phyloP scores from a whole-genome alignment of 1,140 invertebrate species.

The Amphibalanus amphitrite region DNA sequence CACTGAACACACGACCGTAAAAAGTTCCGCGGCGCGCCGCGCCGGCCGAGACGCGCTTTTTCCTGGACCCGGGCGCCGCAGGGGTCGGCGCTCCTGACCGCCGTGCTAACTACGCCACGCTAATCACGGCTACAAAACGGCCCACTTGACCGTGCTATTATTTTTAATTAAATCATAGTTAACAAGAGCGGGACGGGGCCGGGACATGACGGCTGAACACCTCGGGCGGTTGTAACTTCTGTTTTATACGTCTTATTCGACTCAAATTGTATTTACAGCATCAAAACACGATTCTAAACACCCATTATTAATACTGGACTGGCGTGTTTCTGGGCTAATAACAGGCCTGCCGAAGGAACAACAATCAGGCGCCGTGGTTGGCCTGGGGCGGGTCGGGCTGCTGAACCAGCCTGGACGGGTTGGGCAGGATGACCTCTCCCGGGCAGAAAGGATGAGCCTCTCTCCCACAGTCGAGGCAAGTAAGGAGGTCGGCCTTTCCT shows the following conservation, averaged over 20 bases:
- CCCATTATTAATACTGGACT: neutral
- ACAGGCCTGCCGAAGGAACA: neutral
- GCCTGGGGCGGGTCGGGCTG: neutral
- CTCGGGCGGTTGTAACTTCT: neutral
- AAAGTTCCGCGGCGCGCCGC: neutral
- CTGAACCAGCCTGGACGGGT: too few relatives aligned
- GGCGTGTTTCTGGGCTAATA: neutral
- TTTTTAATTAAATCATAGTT: conserved; percentile 2
- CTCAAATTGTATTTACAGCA: conserved; percentile 1
- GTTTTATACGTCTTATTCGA: conserved; percentile 2
- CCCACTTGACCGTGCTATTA: neutral
- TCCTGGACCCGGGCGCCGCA: neutral
- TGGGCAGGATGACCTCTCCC: too few relatives aligned
- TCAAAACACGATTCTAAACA: conserved; percentile 1
- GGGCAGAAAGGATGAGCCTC: too few relatives aligned
- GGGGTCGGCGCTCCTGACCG: neutral
- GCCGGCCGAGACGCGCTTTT: neutral
- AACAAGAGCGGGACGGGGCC: neutral
- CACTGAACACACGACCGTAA: neutral
- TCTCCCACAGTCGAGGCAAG: too few relatives aligned
- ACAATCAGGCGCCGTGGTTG: neutral
- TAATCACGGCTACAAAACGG: neutral
- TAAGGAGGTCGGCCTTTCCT: too few relatives aligned
- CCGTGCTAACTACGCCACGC: neutral
- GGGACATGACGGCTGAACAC: neutral